Base-by-base conservation (phyloP, 1,140 invertebrate genomes). In the Neocloeon triangulifer region DNA sequence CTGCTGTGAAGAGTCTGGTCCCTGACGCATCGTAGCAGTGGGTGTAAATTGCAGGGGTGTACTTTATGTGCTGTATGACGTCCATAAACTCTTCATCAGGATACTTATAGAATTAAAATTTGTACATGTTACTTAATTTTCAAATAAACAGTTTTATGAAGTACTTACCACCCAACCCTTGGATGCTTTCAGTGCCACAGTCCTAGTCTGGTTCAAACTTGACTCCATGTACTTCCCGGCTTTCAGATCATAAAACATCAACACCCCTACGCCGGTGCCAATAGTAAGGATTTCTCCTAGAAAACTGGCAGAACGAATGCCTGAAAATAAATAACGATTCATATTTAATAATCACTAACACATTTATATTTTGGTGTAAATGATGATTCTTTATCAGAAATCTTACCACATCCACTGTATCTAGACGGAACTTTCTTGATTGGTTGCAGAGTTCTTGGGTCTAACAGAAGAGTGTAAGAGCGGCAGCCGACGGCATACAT, bases 21-120 rank as follows among this genome's bases (percentile, higher is more conserved):
- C 85, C 84, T 30, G 73, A 82, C 39, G 69, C 66, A 55, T 96
- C 88, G 50, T 92, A 94, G 51, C 82, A 88, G 49, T 95, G 89
- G 1, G 88, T 92, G 50, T 95, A 96, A 45, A 94, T 86, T 10
- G 88, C 86, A 26, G 86, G 81, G 13, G 78, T 76, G 48, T 86
- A 82, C 51, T 82, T 81, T 1, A 76, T 67, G 42, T 80, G 75
- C 54, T 78, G 74, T 42, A 75, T 69, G 22, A 74, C 73, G 38
- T 82, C 76, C 38, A 72, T 64, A 19, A 48, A 43, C 42, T 84
- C 77, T 47, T 84, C 78, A 44, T 81, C 76, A 1, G 76, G 75
- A 53, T 78, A 80, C 75, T 80, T n/a, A n/a, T n/a, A n/a, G n/a
- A n/a, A n/a, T n/a, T n/a, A n/a, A n/a, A n/a, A n/a, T n/a, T n/a